phyloP scores from a whole-genome alignment of 2,888 invertebrate genomes.

The Luperina testacea region DNA sequence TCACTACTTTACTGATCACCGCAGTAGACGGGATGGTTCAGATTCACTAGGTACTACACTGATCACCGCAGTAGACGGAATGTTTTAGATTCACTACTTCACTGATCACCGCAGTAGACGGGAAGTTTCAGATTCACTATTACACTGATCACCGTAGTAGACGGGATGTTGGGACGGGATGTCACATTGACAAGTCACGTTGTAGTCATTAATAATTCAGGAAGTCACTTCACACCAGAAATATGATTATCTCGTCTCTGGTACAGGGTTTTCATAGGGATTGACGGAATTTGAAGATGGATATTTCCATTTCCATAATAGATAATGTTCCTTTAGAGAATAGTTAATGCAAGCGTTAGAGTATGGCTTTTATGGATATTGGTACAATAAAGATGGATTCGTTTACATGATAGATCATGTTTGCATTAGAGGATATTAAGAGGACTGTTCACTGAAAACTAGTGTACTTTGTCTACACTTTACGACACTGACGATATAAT shows the following conservation, averaged over 20 bases:
- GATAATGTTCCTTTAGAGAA: background rate
- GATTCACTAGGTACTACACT: too few relatives aligned
- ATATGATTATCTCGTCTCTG: constrained; percentile 2
- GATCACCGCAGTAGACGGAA: too few relatives aligned
- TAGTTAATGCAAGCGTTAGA: background rate
- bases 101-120: too few relatives aligned
- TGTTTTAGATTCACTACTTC: too few relatives aligned
- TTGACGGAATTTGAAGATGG: constrained; percentile 6
- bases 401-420: too few relatives aligned
- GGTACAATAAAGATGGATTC: background rate
- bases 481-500: too few relatives aligned
- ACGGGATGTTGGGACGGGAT: too few relatives aligned
- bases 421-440: too few relatives aligned
- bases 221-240: background rate
- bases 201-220: constrained; percentile 30
- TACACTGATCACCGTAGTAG: too few relatives aligned
- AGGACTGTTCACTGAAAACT: background rate
- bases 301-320: constrained; percentile 4
- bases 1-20: too few relatives aligned
- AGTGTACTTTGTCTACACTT: background rate
- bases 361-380: constrained; percentile 4
- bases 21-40: too few relatives aligned
- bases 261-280: constrained; percentile 25
- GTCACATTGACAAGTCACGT: constrained; percentile 25
- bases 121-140: too few relatives aligned